Base-by-base conservation (phyloP, 1,140 invertebrate genomes). In the Diuraphis noxia region DNA sequence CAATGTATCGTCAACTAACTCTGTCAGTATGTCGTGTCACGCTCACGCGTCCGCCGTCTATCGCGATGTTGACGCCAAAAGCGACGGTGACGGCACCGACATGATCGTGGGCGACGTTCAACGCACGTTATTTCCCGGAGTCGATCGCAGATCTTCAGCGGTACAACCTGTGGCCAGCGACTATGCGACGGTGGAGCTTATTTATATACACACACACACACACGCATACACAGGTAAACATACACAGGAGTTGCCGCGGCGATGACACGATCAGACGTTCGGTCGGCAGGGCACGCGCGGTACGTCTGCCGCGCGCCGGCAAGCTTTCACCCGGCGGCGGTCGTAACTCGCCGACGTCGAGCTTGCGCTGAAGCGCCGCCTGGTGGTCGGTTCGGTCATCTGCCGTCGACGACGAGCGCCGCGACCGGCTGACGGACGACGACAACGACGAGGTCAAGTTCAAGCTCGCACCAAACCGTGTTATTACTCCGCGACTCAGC, bases 401-500 rank as follows among this genome's bases (percentile, higher is more conserved):
- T 4, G 86, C 34, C 49, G 49, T 72, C 52, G 86, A 41, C 86
- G 86, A 21, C 23, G 34, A 81, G 81, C 81, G 81, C 25, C 40
- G 40, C 63, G 40, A 52, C 36, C 77, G 36, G 63, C 89, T 77
- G 72, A 79, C 77, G 89, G 56, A 63, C 56, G 56, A 63, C 56
- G 56, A 30, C 56, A 17, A n/a, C 77, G 89, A 10, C 89, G 89
- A 91, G 88, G 89, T 91, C 89, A 91, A 91, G 89, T 91, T 91
- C 89, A 91, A 91, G 77, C 89, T 77, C 89, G 77, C 34, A 46
- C 34, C 19, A 1, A 84, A 30, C 25, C 40, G 40, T 84, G 82
- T 84, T 84, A 13, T 81, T 40, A 38, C n/a, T 7, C 81, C 81
- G 40, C 81, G 25, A 30, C 38, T 30, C 17, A 5, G 36, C 40